These are phyloP conservation scores for Ostrea denselamellosa DNA, from an alignment of 1,140 invertebrate species.

Conservation along the genomic window DNA sequence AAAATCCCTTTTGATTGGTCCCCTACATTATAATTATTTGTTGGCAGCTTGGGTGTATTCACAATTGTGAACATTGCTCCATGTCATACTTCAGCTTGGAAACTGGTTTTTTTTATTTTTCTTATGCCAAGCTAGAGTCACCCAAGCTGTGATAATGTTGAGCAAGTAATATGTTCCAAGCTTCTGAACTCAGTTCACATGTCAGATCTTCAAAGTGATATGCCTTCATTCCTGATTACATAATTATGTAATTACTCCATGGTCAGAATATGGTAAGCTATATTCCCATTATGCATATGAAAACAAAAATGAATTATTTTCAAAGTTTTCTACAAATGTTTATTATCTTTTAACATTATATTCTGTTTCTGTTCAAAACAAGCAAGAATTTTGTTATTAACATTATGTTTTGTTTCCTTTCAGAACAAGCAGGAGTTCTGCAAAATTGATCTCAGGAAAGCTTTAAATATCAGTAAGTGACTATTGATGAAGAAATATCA, in stretches of 20 bases:
- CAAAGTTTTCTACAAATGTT: too few species aligned
- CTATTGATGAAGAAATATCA: neutral
- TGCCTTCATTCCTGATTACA: neutral
- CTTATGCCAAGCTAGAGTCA: too few species aligned
- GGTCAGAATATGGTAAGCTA: neutral
- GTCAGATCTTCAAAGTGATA: neutral
- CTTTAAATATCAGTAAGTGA: constrained; percentile 85
- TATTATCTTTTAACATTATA: neutral
- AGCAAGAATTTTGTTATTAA: neutral
- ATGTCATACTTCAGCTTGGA: neutral
- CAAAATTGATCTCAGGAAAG: constrained; percentile 88
- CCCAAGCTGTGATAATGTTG: neutral
- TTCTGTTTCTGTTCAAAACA: too few species aligned
- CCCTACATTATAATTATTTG: neutral
- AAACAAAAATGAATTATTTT: too few species aligned
- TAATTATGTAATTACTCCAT: neutral
- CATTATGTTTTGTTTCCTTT: constrained; percentile 44
- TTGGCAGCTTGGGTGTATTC: neutral
- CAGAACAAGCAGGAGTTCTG: constrained; percentile 80
- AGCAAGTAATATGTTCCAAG: neutral
- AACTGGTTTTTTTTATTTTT: too few species aligned
- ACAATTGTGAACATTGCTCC: neutral
- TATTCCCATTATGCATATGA: too few species aligned
- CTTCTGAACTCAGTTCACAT: neutral
- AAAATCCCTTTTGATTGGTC: neutral